Percentiles rank a stretch among this genome's conserved stretches.
Evolutionary conservation across 2,113 vertebrate species (phyloP).

Genomic region (Guaruba guarouba): DNA sequence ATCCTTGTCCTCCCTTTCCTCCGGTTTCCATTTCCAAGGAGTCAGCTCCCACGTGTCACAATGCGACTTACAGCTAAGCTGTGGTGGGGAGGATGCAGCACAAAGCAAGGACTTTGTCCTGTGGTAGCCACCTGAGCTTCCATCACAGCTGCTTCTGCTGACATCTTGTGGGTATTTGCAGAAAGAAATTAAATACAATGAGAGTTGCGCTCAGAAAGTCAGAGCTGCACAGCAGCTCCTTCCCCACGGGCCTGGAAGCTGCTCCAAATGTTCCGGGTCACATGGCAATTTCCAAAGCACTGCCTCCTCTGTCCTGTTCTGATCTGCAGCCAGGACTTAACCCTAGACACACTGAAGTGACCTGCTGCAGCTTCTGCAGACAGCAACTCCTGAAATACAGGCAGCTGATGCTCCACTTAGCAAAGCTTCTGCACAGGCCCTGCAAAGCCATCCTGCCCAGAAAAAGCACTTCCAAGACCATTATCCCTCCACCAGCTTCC

Average conservation of each 20-base stretch:
- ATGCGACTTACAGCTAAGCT: conserved; percentile 40
- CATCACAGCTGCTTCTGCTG: conserved; percentile 60
- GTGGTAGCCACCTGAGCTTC: conserved; percentile 63
- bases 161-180: not conserved
- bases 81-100: not conserved
- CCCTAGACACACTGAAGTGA: not conserved
- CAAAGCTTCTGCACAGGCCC: not conserved
- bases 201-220: conserved; percentile 30
- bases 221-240: conserved; percentile 54
- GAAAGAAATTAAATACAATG: conserved; percentile 57
- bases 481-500: not conserved
- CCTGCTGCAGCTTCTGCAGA: not conserved
- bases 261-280: conserved; percentile 40
- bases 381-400: not conserved
- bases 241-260: conserved; percentile 62
- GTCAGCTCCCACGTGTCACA: conserved; percentile 64
- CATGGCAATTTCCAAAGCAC: not conserved
- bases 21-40: conserved; percentile 72
- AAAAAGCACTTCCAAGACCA: not conserved
- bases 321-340: not conserved
- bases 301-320: not conserved
- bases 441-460: not conserved
- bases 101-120: conserved; percentile 9
- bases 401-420: not conserved
- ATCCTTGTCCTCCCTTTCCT: not conserved